A percentile compares a stretch with the other conserved stretches of the same genome.
These are phyloP conservation scores for Galeruca laticollis DNA, from an alignment of 2,888 invertebrate species.

Conservation along the genomic window DNA sequence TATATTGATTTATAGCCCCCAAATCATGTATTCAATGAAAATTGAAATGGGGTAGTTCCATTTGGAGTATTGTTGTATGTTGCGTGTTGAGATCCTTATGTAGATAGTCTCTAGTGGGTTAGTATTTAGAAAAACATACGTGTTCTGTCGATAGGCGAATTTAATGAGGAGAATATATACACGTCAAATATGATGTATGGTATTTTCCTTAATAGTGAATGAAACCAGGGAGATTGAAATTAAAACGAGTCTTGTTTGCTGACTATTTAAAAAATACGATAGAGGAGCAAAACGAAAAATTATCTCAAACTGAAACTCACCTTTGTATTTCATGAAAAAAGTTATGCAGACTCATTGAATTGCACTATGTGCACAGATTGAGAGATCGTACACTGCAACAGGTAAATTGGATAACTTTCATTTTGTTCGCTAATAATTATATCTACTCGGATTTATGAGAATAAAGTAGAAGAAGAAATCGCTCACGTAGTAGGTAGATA, in stretches of 20 bases:
- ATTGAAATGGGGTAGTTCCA: constrained; percentile 41
- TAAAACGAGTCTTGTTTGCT: background rate
- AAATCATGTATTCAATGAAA: constrained; percentile 38
- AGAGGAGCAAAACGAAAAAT: no score
- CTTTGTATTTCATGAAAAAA: no score
- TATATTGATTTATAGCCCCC: constrained; percentile 41
- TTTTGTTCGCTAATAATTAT: no score
- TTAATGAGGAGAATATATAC: background rate
- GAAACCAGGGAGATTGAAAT: background rate
- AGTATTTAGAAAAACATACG: constrained; percentile 19
- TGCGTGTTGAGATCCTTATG: constrained; percentile 34
- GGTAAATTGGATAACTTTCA: no score
- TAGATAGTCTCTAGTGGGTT: constrained; percentile 19
- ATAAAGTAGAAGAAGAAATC: no score
- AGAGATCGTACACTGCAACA: no score
- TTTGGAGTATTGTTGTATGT: constrained; percentile 36
- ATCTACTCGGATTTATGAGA: no score
- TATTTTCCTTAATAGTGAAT: background rate
- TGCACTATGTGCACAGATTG: no score
- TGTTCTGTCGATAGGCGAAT: background rate
- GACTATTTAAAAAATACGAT: background rate
- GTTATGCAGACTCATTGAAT: no score
- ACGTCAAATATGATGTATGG: constrained; percentile 12
- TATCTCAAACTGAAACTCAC: no score
- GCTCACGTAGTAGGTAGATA: no score